phyloP scores from a whole-genome alignment of 2,113 vertebrate species.

The Baryphthengus martii region DNA sequence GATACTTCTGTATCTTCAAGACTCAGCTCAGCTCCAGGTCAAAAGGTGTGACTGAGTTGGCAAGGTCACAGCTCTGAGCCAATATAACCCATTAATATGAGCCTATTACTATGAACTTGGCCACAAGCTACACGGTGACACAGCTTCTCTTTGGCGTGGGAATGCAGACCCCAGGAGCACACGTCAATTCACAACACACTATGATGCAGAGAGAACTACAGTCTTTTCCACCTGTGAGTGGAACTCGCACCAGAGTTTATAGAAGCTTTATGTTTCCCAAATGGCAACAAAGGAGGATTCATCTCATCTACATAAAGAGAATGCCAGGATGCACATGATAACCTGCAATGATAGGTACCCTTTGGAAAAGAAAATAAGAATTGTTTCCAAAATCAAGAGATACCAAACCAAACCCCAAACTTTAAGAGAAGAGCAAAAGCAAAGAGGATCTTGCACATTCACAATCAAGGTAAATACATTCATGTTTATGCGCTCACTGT shows the following conservation, averaged over 20 bases:
- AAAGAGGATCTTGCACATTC: neutral
- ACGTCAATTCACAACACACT: neutral
- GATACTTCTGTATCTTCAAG: neutral
- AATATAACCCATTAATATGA: neutral
- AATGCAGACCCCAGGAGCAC: neutral
- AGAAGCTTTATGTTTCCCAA: neutral
- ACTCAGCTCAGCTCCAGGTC: neutral
- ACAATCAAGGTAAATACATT: neutral
- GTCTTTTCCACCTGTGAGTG: neutral
- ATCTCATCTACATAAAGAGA: neutral
- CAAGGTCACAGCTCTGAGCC: neutral
- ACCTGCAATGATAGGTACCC: neutral
- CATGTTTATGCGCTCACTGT: neutral
- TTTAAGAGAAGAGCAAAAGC: neutral
- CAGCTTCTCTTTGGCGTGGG: neutral
- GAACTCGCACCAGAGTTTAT: neutral
- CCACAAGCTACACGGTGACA: neutral
- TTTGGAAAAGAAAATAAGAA: neutral
- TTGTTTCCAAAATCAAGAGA: neutral
- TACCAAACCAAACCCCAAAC: neutral
- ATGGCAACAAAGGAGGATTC: neutral
- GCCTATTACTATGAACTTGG: neutral
- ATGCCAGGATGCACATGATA: rapidly evolving
- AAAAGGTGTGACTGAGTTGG: neutral
- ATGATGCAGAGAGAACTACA: neutral